phyloP scores from a whole-genome alignment of 2,888 invertebrate species.

The Cerceris rybyensis region DNA sequence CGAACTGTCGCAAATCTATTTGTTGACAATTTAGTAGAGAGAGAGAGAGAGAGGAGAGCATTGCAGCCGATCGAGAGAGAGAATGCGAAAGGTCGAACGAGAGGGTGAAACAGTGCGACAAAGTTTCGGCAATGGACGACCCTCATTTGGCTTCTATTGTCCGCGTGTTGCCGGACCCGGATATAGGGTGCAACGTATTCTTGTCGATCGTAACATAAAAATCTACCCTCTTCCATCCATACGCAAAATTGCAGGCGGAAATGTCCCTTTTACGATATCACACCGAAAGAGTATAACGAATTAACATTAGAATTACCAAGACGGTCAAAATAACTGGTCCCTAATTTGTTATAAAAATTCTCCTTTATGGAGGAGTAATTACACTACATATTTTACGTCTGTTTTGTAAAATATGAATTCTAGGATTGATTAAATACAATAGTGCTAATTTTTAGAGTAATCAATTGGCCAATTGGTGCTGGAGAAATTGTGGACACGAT shows the following conservation, averaged over 20 bases:
- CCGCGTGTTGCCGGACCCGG: conserved; percentile 41
- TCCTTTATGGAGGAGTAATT: no score
- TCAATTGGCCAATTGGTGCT: no score
- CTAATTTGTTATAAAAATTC: no score
- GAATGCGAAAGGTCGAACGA: neutral
- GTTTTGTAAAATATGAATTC: no score
- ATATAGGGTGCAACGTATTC: conserved; percentile 27
- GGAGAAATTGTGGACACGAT: no score
- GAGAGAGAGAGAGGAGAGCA: conserved; percentile 13
- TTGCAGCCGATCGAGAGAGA: neutral
- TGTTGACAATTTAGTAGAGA: conserved; percentile 41
- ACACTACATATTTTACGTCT: no score
- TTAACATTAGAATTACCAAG: no score
- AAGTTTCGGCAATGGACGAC: conserved; percentile 28
- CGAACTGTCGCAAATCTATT: conserved; percentile 46
- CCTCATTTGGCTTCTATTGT: conserved; percentile 63
- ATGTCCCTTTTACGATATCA: conserved; percentile 6
- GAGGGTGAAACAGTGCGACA: conserved; percentile 9
- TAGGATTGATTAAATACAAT: no score
- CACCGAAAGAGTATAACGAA: no score
- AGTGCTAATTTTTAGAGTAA: no score
- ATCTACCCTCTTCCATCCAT: conserved; percentile 31
- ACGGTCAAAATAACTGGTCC: no score
- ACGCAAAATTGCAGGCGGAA: conserved; percentile 6
- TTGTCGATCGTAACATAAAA: conserved; percentile 46